phyloP scores from a whole-genome alignment of 2,888 invertebrate genomes.

The Perdita meconis region DNA sequence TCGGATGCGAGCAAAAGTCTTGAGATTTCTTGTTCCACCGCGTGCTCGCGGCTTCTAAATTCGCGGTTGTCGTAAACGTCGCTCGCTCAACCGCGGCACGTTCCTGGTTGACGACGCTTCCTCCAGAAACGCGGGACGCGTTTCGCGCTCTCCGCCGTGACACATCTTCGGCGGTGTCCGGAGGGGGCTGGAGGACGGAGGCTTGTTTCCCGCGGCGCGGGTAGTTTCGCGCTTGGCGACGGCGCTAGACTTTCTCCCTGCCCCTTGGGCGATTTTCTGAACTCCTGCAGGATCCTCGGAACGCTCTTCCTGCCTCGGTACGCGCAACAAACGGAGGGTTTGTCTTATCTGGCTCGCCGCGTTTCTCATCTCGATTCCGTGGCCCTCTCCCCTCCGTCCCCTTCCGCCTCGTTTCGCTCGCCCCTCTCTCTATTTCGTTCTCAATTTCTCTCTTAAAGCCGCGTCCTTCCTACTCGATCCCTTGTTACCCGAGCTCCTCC shows the following conservation, averaged over 20 bases:
- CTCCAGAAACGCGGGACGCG: constrained; percentile 42
- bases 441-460: constrained; percentile 27
- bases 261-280: constrained; percentile 60
- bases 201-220: constrained; percentile 1
- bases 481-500: constrained; percentile 8
- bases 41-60: background rate
- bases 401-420: constrained; percentile 2
- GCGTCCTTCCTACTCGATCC: background rate
- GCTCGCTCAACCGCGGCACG: constrained; percentile 41
- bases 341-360: constrained; percentile 70
- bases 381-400: background rate
- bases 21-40: background rate
- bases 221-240: constrained; percentile 7
- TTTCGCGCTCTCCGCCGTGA: constrained; percentile 27
- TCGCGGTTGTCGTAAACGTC: constrained; percentile 14
- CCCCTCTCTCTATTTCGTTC: constrained; percentile 20
- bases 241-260: constrained; percentile 39
- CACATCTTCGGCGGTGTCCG: constrained; percentile 41
- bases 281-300: constrained; percentile 52
- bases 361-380: constrained; percentile 62
- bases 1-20: background rate
- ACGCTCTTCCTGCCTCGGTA: constrained; percentile 53
- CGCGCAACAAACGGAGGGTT: constrained; percentile 69
- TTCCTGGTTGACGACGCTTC: constrained; percentile 42
- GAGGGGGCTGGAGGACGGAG: background rate